phyloP scores from a whole-genome alignment of 1,140 invertebrate genomes.

The Gryon sp. region DNA sequence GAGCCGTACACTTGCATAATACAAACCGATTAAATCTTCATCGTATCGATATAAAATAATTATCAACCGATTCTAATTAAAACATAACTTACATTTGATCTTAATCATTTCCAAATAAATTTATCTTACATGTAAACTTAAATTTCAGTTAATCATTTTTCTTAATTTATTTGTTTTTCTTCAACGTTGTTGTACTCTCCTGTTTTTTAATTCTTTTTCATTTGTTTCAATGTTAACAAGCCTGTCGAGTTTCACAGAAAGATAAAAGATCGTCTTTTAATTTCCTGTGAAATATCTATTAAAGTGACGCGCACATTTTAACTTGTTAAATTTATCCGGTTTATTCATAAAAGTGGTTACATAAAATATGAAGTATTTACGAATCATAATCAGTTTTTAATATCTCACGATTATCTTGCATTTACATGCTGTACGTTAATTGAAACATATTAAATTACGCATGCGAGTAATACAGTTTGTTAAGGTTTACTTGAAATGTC shows the following conservation, averaged over 20 bases:
- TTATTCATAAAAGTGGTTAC: slow-evolving; percentile 30
- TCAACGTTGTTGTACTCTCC: no score
- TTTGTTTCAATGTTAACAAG: slow-evolving; percentile 31
- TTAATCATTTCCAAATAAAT: no score
- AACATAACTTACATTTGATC: slow-evolving; percentile 29
- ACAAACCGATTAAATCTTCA: slow-evolving; percentile 43
- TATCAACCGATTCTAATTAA: slow-evolving; percentile 22
- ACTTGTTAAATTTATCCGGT: slow-evolving; percentile 35
- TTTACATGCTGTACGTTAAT: slow-evolving; percentile 43
- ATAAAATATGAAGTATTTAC: slow-evolving; percentile 41
- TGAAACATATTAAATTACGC: slow-evolving; percentile 34
- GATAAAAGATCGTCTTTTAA: slow-evolving; percentile 18
- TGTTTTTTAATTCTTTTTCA: no score
- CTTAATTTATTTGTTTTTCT: not conserved
- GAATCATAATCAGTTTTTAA: slow-evolving; percentile 41
- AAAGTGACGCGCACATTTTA: slow-evolving; percentile 8
- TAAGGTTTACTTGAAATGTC: slow-evolving; percentile 15
- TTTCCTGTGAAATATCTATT: slow-evolving; percentile 21
- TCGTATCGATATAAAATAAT: slow-evolving; percentile 43
- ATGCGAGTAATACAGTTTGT: slow-evolving; percentile 5
- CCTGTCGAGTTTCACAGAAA: not conserved
- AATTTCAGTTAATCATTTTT: not conserved
- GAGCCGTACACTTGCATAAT: slow-evolving; percentile 47
- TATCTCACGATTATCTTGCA: slow-evolving; percentile 33
- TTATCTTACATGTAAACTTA: no score